phyloP scores from a whole-genome alignment of 2,113 vertebrate species.

The Pseudopodoces humilis region DNA sequence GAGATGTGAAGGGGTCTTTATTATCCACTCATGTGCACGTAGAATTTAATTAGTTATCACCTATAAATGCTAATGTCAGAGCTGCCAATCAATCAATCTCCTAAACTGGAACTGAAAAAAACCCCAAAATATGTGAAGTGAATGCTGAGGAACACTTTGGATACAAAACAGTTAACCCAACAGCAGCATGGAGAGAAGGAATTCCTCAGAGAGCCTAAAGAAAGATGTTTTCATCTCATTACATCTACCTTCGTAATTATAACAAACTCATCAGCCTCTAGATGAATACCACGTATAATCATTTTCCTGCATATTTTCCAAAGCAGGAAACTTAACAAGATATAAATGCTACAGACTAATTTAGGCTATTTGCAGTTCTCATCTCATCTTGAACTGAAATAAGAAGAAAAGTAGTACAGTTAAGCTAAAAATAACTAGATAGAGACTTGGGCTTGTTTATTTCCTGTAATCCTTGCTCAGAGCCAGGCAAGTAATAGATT shows the following conservation, averaged over 20 bases:
- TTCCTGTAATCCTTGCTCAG: conserved; percentile 24
- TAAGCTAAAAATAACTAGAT: conserved; percentile 64
- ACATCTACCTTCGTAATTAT: conserved; percentile 82
- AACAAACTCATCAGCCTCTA: conserved; percentile 80
- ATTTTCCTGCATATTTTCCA: conserved; percentile 81
- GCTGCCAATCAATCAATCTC: conserved; percentile 39
- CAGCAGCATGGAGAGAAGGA: conserved; percentile 66
- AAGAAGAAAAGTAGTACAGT: conserved; percentile 45
- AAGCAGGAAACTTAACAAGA: conserved; percentile 81
- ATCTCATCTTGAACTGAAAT: conserved; percentile 67
- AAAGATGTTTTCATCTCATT: conserved; percentile 83
- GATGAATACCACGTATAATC: conserved; percentile 80
- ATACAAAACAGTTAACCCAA: conserved; percentile 75
- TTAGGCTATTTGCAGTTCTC: conserved; percentile 79
- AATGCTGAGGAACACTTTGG: conserved; percentile 59
- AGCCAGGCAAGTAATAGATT: conserved; percentile 18
- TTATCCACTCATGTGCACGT: conserved; percentile 2
- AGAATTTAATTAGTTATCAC: conserved; percentile 57
- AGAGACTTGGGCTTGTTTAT: conserved; percentile 18
- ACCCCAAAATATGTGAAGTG: neutral
- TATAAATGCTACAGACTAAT: conserved; percentile 79
- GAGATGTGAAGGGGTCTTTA: conserved; percentile 22
- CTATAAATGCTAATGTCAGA: conserved; percentile 42
- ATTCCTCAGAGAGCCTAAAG: conserved; percentile 70
- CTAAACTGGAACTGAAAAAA: neutral